These are phyloP conservation scores for Cryptoblepharus egeriae DNA, from an alignment of 2,797 vertebrate species.

Conservation along the genomic window DNA sequence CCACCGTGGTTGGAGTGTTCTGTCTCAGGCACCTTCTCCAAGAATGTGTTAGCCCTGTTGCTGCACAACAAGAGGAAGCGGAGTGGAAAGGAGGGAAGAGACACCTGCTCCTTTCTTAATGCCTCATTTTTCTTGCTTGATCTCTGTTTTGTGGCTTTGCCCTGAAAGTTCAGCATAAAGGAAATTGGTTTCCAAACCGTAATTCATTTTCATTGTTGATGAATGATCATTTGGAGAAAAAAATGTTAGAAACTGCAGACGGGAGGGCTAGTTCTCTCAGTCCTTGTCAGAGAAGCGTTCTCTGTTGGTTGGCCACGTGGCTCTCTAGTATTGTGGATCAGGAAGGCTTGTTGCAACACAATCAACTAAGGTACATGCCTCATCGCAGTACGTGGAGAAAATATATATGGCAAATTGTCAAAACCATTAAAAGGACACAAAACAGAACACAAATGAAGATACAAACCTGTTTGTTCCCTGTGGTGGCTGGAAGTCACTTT, in stretches of 20 bases:
- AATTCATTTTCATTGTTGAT: constrained; percentile 52
- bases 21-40: neutral
- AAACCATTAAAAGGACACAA: neutral
- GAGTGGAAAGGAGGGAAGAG: too few species aligned
- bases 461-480: too few species aligned
- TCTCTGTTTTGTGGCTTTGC: constrained; percentile 31
- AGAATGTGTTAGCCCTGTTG: neutral
- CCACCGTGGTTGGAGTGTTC: neutral
- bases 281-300: neutral
- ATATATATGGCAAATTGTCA: neutral
- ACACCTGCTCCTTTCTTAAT: neutral
- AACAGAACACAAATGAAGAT: neutral
- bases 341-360: neutral
- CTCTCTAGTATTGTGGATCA: neutral
- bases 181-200: constrained; percentile 56
- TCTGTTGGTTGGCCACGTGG: neutral
- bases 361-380: neutral
- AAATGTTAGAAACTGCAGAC: constrained; percentile 33
- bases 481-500: too few species aligned
- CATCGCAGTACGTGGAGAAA: neutral
- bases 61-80: neutral
- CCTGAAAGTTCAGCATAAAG: constrained; percentile 62
- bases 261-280: neutral
- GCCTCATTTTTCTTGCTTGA: neutral
- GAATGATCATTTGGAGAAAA: constrained; percentile 40